These are phyloP conservation scores for Choristoneura fumiferana DNA, from an alignment of 1,140 invertebrate species.

Conservation along the genomic window DNA sequence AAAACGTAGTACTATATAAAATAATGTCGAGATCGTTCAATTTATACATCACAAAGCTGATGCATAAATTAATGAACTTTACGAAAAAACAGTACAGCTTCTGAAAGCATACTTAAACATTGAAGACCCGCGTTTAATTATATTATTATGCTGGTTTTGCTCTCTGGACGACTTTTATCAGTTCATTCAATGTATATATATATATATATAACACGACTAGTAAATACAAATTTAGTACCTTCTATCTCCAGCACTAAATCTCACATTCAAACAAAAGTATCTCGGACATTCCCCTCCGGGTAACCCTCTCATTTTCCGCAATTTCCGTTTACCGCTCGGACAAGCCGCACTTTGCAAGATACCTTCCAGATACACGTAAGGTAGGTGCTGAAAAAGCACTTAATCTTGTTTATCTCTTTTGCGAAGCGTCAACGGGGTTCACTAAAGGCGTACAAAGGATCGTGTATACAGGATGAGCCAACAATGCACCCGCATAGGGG, in stretches of 20 bases:
- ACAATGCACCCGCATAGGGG: slow-evolving; percentile 54
- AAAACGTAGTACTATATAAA: neutral
- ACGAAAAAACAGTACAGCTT: neutral
- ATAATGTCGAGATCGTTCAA: neutral
- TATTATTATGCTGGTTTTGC: neutral
- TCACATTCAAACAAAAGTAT: slow-evolving; percentile 50
- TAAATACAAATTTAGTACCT: slow-evolving; percentile 36
- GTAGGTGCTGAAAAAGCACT: slow-evolving; percentile 40
- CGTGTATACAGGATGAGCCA: slow-evolving; percentile 35
- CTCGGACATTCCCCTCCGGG: slow-evolving; percentile 35
- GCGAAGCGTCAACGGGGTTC: slow-evolving; percentile 25
- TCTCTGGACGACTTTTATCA: neutral
- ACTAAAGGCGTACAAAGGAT: slow-evolving; percentile 36
- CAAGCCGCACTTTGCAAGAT: slow-evolving; percentile 23
- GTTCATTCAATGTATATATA: slow-evolving; percentile 23
- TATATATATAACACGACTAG: slow-evolving; percentile 16
- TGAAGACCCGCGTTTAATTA: neutral
- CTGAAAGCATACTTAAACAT: slow-evolving; percentile 14
- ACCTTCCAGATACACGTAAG: slow-evolving; percentile 31
- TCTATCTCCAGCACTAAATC: slow-evolving; percentile 53
- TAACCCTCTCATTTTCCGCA: slow-evolving; percentile 47
- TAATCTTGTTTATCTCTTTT: slow-evolving; percentile 54
- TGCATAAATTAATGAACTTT: neutral
- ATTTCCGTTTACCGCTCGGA: slow-evolving; percentile 45
- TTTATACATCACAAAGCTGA: slow-evolving; percentile 22